Conservation (phyloP, 2,797 vertebrate species). For the Chaunax sp. region DNA sequence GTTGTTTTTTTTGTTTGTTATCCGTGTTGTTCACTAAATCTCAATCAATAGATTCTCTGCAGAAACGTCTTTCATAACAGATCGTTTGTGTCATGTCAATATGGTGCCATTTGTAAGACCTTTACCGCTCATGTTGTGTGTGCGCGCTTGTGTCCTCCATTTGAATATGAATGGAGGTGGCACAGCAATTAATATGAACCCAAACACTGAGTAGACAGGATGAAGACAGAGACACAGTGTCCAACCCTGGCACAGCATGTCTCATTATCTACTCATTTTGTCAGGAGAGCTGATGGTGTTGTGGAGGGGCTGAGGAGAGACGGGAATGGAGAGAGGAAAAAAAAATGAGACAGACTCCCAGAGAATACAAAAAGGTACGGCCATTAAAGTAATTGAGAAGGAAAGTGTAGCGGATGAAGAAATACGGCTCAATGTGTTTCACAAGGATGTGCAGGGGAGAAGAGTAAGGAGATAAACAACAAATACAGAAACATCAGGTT, state of each 20-base stretch:
- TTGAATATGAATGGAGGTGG: conserved; percentile 7
- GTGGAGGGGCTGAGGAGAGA: background rate
- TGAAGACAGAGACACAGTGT: conserved; percentile 35
- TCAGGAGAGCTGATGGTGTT: conserved; percentile 38
- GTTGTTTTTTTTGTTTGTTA: conserved; percentile 28
- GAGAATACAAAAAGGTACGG: background rate
- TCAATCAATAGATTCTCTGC: conserved; percentile 32
- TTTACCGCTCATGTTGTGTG: background rate
- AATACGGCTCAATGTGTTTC: conserved; percentile 13
- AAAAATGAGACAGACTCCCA: conserved; percentile 9
- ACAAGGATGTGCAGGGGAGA: conserved; percentile 6
- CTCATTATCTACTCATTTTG: conserved; percentile 67
- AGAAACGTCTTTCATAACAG: conserved; percentile 35
- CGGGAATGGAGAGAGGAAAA: background rate
- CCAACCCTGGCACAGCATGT: conserved; percentile 26
- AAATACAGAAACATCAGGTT: conserved; percentile 22
- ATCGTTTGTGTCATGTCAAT: conserved; percentile 22
- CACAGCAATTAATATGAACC: conserved; percentile 41
- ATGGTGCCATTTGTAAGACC: conserved; percentile 32
- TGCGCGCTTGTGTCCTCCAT: conserved; percentile 13
- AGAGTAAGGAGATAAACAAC: conserved; percentile 19
- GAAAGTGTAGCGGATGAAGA: conserved; percentile 9
- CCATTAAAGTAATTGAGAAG: conserved; percentile 32
- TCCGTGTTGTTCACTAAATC: conserved; percentile 22
- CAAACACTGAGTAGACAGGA: conserved; percentile 38